Evolutionary conservation across 2,888 invertebrate species (phyloP), one percentile per base, ranked within the genome.

Genomic region (Melipona bicolor): DNA sequence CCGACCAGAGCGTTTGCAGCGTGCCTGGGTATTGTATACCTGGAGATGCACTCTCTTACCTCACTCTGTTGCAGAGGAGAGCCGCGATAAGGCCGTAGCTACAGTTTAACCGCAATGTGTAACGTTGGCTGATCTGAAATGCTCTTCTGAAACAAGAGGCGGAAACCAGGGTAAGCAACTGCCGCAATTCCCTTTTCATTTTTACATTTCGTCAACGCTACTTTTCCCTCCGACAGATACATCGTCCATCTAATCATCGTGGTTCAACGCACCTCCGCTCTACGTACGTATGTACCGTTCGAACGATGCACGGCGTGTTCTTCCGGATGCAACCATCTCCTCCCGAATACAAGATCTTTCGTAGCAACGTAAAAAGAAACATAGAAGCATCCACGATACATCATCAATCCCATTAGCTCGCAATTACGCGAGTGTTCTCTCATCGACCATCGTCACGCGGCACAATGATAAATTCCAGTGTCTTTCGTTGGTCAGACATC

Each of bases 401-500:
- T 65, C 52, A 49, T 21, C 73, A 50, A 32, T 73, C 64, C 43
- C 32, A 56, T 56, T 72, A 54, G 19, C n/a, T 5, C 0, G 65
- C 65, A 73, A 78, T 78, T 78, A 78, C 73, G 52, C n/a, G 32
- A 49, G 32, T 69, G 32, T 72, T 62, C 49, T 54, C 43, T 54
- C 56, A 36, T 65, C 49, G 54, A n/a, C 17, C 11, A 13, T 24
- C 61, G n/a, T n/a, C 6, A 17, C 56, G 49, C 27, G 11, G 72
- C 43, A 17, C 17, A 50, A 65, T 52, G 74, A 74, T 74, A 43
- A 74, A 43, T 73, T 59, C 56, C 19, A 36, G 15, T 36, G 49
- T 19, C 36, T 50, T 4, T 19, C 32, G 50, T 9, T 17, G 6
- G 19, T 11, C 74, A 49, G 15, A 21, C 27, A 15, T 43, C 24